These are phyloP conservation scores for Stenurella melanura DNA, from an alignment of 2,888 invertebrate genomes.

Conservation along the genomic window DNA sequence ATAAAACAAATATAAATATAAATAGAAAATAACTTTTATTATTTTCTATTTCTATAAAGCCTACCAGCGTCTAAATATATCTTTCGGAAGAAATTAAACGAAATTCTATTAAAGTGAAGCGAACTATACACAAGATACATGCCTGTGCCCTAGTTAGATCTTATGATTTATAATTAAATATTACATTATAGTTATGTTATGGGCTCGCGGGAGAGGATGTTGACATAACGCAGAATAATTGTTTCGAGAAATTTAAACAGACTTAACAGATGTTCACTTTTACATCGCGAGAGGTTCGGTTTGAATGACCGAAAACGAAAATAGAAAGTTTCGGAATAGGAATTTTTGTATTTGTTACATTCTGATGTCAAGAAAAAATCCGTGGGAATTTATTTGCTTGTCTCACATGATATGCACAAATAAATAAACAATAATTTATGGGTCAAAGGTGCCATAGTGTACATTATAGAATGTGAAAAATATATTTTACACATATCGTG, in stretches of 20 bases:
- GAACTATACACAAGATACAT: neutral
- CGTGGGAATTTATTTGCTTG: neutral
- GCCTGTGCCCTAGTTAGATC: slow-evolving; percentile 27
- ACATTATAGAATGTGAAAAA: too few species aligned
- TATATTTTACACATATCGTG: too few species aligned
- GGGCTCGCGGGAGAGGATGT: slow-evolving; percentile 27
- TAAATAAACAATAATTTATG: neutral
- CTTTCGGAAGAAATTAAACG: slow-evolving; percentile 16
- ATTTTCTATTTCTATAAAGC: neutral
- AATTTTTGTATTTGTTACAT: slow-evolving; percentile 16
- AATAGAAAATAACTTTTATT: neutral
- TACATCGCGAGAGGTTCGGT: slow-evolving; percentile 10
- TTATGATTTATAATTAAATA: slow-evolving; percentile 35
- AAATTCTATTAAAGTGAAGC: neutral
- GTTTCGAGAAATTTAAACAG: slow-evolving; percentile 41
- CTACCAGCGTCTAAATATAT: neutral
- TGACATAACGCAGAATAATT: slow-evolving; percentile 41
- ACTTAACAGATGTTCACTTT: slow-evolving; percentile 48
- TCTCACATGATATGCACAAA: neutral
- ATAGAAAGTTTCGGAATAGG: slow-evolving; percentile 15
- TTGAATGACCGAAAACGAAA: slow-evolving; percentile 28
- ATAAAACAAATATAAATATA: too few species aligned
- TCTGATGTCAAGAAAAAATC: neutral
- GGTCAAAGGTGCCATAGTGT: neutral
- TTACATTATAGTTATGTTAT: slow-evolving; percentile 30